These are phyloP conservation scores for Watsonalla cultraria DNA, from an alignment of 2,888 invertebrate genomes.

Conservation along the genomic window DNA sequence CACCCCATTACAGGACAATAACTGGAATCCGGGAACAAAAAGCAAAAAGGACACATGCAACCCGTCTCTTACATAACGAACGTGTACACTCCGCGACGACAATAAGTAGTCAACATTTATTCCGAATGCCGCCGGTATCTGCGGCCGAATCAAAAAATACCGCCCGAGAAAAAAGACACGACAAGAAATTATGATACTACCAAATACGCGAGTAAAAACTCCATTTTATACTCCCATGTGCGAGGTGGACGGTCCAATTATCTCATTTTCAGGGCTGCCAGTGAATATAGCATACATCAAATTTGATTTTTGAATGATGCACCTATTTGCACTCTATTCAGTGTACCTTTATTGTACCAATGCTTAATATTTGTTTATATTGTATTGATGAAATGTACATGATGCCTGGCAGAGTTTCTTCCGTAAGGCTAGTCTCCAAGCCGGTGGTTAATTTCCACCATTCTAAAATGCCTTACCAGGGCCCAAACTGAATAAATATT, in stretches of 20 bases:
- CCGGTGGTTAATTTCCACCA: no score
- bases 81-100: constrained; percentile 29
- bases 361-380: no score
- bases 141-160: constrained; percentile 59
- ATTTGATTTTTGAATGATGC: no score
- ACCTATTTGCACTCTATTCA: no score
- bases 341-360: no score
- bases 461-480: no score
- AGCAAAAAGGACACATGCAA: constrained; percentile 22
- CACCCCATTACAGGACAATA: constrained; percentile 52
- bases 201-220: constrained; percentile 68
- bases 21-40: constrained; percentile 37
- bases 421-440: no score
- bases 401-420: no score
- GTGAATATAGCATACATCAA: no score
- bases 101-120: constrained; percentile 49
- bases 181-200: constrained; percentile 75
- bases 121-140: constrained; percentile 54
- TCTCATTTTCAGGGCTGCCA: constrained; percentile 26
- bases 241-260: constrained; percentile 41
- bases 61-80: constrained; percentile 36
- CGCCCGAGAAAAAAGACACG: constrained; percentile 35
- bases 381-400: no score
- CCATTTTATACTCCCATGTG: constrained; percentile 39
- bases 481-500: no score